Evolutionary conservation across 2,113 vertebrate genomes (phyloP), one percentile per base, ranked within the genome.

Genomic region (Empidonax alnorum): DNA sequence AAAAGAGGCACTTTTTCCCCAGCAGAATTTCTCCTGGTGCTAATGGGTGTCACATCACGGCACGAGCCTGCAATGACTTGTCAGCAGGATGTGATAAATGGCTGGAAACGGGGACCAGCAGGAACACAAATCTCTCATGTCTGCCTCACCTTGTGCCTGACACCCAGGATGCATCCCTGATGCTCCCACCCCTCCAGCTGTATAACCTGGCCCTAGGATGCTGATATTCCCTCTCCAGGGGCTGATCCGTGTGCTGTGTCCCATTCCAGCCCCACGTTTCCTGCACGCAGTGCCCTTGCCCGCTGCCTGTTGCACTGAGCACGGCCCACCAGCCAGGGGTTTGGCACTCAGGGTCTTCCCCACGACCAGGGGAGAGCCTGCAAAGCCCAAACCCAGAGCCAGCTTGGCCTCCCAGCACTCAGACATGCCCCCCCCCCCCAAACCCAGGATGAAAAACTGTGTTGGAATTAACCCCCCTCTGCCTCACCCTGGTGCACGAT

Each of bases 161-260:
- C 75, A 7, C 12, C 0, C 22, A 35, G 24, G 59, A 3, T 46
- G 35, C 14, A 3, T 4, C 35, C 35, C 1, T 1, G 2, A 23
- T 20, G 44, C 16, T 68, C 44, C 73, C 73, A 47, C 4, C 9
- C 25, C 35, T 10, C n/a, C 2, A 27, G n/a, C 25, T 1, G 2
- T 39, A 10, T 76, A 23, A 2, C 61, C 7, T 8, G 19, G 56
- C 49, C 13, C 47, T 1, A 0, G 82, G 65, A 14, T 2, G 42
- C 7, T 18, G 5, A 44, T 1, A 3, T 8, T 49, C 47, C 31
- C 93, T 61, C 53, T 25, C 77, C 56, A 8, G 47, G 41, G 37
- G 6, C 16, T 39, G 0, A n/a, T 24, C 52, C 47, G 0, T 2
- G 35, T 0, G 25, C 50, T 66, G 42, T 4, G 63, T 61, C 52